phyloP scores from a whole-genome alignment of 2,113 vertebrate genomes.

The Hucho hucho region DNA sequence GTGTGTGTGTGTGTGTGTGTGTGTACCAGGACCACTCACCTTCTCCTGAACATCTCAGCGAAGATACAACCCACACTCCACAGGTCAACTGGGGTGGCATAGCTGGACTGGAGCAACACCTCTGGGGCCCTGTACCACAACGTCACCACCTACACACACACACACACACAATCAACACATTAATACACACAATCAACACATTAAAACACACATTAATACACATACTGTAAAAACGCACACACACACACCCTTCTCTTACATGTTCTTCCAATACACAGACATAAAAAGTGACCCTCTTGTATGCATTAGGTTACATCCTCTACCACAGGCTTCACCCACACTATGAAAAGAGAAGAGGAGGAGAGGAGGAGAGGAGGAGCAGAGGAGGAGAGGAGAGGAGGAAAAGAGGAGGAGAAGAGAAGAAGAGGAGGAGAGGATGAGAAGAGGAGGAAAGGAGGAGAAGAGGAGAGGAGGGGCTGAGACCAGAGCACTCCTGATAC shows the following conservation, averaged over 20 bases:
- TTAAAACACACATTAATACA: background rate
- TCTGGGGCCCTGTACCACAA: slow-evolving; percentile 97
- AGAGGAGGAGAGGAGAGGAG: background rate
- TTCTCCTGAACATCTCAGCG: slow-evolving; percentile 97
- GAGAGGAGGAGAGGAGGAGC: background rate
- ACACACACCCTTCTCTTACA: background rate
- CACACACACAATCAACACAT: slow-evolving; percentile 33
- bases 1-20: background rate
- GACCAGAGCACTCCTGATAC: background rate
- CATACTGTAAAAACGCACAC: too few species aligned
- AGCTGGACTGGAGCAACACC: slow-evolving; percentile 96
- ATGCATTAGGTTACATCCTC: background rate
- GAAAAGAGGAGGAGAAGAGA: background rate
- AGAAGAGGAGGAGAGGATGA: background rate
- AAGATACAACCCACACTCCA: slow-evolving; percentile 99
- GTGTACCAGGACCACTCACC: slow-evolving; percentile 74
- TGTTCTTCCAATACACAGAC: background rate
- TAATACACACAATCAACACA: slow-evolving; percentile 2
- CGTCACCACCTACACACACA: slow-evolving; percentile 88
- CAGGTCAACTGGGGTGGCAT: slow-evolving; percentile 95
- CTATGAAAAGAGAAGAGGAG: background rate
- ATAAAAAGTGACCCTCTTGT: background rate
- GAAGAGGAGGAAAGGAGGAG: background rate
- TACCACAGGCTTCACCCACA: too few species aligned
- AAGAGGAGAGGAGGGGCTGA: background rate